Base-by-base conservation (phyloP, 2,888 invertebrate species). In the Hirtodrosophila duncani region DNA sequence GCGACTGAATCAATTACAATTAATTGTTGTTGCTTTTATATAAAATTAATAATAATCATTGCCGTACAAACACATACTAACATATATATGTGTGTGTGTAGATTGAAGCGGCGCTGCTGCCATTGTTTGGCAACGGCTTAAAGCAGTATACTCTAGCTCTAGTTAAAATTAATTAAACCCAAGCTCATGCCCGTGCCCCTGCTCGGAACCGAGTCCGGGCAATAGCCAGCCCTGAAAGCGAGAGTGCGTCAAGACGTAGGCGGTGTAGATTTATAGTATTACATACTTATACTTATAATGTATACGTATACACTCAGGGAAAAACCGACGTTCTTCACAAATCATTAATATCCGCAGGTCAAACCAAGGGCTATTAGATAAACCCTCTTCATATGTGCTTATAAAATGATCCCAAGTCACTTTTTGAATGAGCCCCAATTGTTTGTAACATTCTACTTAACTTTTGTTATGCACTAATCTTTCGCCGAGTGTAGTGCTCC, bases 1-100 rank as follows among this genome's bases (percentile, higher is more conserved):
- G 64, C 81, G 79, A 83, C 84, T 83, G 83, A 80, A 68, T 67
- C 67, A 69, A 70, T 67, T 78, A 63, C 66, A 82, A 82, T 82
- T 83, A 82, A 77, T 81, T 83, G 68, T 82, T 83, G 82, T 82
- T 82, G 75, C 84, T 83, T 83, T 79, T 83, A 84, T 84, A 83
- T 83, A 74, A 79, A 79, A 81, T 75, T 79, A 78, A 77, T 81
- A 78, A 74, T 78, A 62, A 67, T 66, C 63, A 56, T 36, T 43
- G 36, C 43, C 8, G 20, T 14, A 13, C 10, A 10, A 30, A 29
- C 42, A 13, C 24, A 18, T 17, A 20, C 6, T 3, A 26, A 3
- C 20, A 14, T 29, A 18, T 37, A 8, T 18, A 3, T 53, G 13
- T 21, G n/a, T 18, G 9, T 31, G 57, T 39, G 37, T 52, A 56